Evolutionary conservation across 2,113 vertebrate genomes (phyloP), one percentile per base, ranked within the genome.

Genomic region (Aptenodytes patagonicus): DNA sequence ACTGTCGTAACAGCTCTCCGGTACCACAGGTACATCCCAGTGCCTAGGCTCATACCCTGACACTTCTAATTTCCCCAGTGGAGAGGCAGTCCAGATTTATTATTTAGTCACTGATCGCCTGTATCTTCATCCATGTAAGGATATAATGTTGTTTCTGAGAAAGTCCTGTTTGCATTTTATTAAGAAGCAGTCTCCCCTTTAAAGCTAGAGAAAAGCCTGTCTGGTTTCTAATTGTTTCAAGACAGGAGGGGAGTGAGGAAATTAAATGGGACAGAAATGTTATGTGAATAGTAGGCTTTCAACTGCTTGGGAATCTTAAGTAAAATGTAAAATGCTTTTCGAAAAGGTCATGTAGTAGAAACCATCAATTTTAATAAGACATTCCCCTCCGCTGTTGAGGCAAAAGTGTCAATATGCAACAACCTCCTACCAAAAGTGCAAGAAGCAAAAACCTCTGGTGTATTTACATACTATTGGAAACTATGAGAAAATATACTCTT

Each of bases 331-430:
- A 93, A 76, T 7, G 15, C 28, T 87, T 92, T 85, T 85, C 90
- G 60, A 93, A 95, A 96, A 95, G 70, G 73, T 93, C 78, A 68
- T 36, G 46, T 77, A 70, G 77, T 66, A 88, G 78, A 80, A 95
- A 61, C 25, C 34, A 83, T 91, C 78, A 28, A 46, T 94, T 95
- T 95, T 92, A 92, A 95, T 89, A 87, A 90, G 61, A 36, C 29
- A 79, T 83, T 92, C 22, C 26, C 89, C 73, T 92, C 49, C 4
- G 17, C 66, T 71, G 17, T 44, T 80, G 36, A 91, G 79, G 54
- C 36, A 42, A 55, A 86, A 80, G n/a, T 64, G 58, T 90, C 90
- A 76, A 73, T 25, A 83, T 12, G 16, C 40, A 54, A 71, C 57
- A 92, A 58, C 21, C 49, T 93, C 57, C 13, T 10, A 65, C 80